Conservation (phyloP, 2,888 invertebrate species). For the Aspidiotus destructor region DNA sequence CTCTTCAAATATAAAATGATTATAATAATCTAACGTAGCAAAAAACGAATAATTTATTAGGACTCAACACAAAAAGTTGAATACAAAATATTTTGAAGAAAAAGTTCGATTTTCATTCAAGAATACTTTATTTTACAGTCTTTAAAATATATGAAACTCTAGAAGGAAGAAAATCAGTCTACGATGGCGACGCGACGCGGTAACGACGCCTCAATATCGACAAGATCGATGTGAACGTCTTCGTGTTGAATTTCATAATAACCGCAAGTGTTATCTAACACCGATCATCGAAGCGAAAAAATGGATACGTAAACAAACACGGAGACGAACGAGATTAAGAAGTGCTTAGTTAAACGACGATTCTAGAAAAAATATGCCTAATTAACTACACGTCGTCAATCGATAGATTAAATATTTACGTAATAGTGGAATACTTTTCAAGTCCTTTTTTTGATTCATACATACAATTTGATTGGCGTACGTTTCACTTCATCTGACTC, state of each 20-base stretch:
- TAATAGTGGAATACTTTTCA: background rate
- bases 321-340: background rate
- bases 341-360: too few relatives aligned
- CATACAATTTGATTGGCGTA: too few relatives aligned
- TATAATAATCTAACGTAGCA: too few relatives aligned
- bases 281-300: background rate
- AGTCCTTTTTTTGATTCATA: too few relatives aligned
- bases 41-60: too few relatives aligned
- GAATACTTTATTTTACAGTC: background rate
- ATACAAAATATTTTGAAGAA: too few relatives aligned
- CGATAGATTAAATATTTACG: background rate
- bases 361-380: background rate
- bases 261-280: background rate
- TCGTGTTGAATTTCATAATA: background rate
- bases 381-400: conserved; percentile 1
- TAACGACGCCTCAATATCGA: too few relatives aligned
- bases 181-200: background rate
- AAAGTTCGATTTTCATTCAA: too few relatives aligned
- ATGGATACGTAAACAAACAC: background rate
- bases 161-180: background rate
- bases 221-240: background rate
- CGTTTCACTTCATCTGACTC: too few relatives aligned
- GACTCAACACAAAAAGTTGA: too few relatives aligned
- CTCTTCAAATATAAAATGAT: too few relatives aligned
- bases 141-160: background rate